Evolutionary conservation across 2,888 invertebrate genomes (phyloP).

Genomic region (Pristionchus maxplancki): DNA sequence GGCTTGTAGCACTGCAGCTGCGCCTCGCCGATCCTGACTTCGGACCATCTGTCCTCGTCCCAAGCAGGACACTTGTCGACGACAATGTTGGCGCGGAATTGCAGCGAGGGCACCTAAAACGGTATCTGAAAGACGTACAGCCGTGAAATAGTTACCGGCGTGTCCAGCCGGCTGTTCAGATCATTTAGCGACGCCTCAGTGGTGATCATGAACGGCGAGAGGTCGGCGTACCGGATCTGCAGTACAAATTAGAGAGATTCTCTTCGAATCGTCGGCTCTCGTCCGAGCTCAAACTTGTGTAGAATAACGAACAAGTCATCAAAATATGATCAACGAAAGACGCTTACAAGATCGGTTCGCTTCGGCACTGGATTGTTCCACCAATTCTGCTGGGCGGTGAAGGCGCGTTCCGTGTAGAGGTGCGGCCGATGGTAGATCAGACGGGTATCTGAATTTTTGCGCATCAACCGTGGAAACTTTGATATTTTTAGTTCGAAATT

Average conservation of each 20-base stretch:
- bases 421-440: conserved; percentile 34
- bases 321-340: conserved; percentile 12
- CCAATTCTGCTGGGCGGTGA: too few species aligned
- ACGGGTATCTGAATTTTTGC: not conserved
- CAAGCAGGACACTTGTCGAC: conserved; percentile 67
- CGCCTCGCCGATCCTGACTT: conserved; percentile 70
- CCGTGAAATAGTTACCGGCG: not conserved
- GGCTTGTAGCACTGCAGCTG: conserved; percentile 73
- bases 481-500: too few species aligned
- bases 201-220: conserved; percentile 69
- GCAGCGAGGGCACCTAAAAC: conserved; percentile 58
- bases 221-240: conserved; percentile 69
- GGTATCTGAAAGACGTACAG: not conserved
- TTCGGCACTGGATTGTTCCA: conserved; percentile 64
- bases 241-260: not conserved
- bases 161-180: conserved; percentile 59
- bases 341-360: conserved; percentile 54
- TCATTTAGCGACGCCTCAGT: conserved; percentile 69
- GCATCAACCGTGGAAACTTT: too few species aligned
- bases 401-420: too few species aligned
- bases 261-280: not conserved
- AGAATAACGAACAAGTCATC: too few species aligned
- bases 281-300: not conserved
- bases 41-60: conserved; percentile 74
- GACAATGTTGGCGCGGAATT: conserved; percentile 74